Base-by-base conservation (phyloP, 1,140 invertebrate species). In the Apis laboriosa region DNA sequence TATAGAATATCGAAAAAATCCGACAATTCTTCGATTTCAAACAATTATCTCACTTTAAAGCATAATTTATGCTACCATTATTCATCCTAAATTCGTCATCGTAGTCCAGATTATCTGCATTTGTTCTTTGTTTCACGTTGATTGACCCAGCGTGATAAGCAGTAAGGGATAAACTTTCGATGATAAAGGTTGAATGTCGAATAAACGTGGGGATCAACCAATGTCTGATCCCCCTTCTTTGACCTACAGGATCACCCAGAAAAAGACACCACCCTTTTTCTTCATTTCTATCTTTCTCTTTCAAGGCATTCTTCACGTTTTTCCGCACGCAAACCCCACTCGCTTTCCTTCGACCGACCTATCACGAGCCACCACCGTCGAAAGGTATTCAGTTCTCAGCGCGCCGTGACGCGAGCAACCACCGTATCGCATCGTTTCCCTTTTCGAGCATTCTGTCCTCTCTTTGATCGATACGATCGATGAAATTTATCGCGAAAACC, bases 321-420 rank as follows among this genome's bases (percentile, higher is more conserved):
- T 55, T 71, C 49, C 51, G 63, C 28, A 55, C 56, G 43, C 56
- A 75, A 43, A 12, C 53, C 43, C 61, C 61, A 66, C 63, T 67
- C 61, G 53, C 5, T 56, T 13, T 56, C 49, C 71, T 68, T 55
- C 64, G 17, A 9, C 1, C 73, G 43, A 66, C 60, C 60, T 71
- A 43, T 74, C 21, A 51, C 64, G 34, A 15, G 13, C 24, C 7
- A 19, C 43, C 70, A 17, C 34, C 15, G 61, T 24, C 74, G 60
- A 77, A 77, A 80, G 84, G 74, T 56, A 49, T 79, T 86, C 85
- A 87, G 86, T 87, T 79, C 73, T 72, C 70, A 76, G 83, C 63
- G 84, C 81, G 86, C 77, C 77, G 81, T 76, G 86, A 74, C 55
- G 19, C 67, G 58, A 84, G 81, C 61, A 84, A 63, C 68, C 11